Evolutionary conservation across 2,113 vertebrate species (phyloP).

Genomic region (Rhinopithecus roxellana): DNA sequence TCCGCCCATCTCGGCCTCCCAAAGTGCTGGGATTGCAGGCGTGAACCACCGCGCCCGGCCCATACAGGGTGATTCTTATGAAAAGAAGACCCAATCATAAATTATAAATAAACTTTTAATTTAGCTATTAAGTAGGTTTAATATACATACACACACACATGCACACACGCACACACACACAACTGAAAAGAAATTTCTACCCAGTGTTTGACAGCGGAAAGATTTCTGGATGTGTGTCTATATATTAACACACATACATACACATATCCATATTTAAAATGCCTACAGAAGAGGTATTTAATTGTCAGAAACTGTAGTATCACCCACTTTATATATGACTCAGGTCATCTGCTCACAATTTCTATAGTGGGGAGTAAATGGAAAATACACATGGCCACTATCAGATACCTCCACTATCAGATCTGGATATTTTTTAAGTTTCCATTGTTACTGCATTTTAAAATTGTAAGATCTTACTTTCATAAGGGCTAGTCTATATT

Average conservation of each 20-base stretch:
- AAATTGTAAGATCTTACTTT: conserved; percentile 27
- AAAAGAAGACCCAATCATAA: background rate
- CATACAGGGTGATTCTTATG: background rate
- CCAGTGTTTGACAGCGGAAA: background rate
- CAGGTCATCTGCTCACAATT: background rate
- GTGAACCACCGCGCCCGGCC: too few species aligned
- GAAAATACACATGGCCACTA: background rate
- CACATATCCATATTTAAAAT: background rate
- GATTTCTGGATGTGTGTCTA: background rate
- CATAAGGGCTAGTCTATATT: background rate
- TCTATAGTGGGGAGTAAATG: background rate
- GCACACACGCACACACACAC: background rate
- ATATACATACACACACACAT: background rate
- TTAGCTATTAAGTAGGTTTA: background rate
- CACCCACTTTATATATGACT: background rate
- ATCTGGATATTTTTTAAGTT: background rate
- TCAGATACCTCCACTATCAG: background rate
- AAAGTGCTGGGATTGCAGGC: too few species aligned
- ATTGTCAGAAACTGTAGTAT: conserved; percentile 4
- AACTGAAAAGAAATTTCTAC: background rate
- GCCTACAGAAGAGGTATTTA: background rate
- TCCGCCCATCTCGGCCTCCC: too few species aligned
- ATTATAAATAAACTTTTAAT: background rate
- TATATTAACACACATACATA: background rate
- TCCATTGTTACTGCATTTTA: background rate